Conservation (phyloP, 1,140 invertebrate genomes). For the Macrocentrus cingulum region DNA sequence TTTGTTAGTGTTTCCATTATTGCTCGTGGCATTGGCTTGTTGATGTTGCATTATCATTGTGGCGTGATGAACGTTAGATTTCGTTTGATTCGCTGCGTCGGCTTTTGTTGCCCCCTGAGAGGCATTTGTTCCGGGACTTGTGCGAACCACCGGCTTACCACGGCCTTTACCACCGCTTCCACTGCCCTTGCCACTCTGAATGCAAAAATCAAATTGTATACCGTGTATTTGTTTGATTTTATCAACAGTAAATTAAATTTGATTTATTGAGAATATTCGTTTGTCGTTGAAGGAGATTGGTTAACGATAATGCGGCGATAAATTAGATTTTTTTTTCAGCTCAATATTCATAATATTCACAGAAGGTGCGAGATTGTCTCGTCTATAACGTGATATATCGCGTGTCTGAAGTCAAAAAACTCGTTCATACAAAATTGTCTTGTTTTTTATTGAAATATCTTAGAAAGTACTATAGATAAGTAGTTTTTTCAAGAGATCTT, state of each 20-base stretch:
- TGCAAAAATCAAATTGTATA: slow-evolving; percentile 36
- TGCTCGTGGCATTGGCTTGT: slow-evolving; percentile 41
- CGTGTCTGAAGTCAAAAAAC: too few species aligned
- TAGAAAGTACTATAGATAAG: too few species aligned
- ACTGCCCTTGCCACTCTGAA: slow-evolving; percentile 54
- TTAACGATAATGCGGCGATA: too few species aligned
- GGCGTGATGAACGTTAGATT: slow-evolving; percentile 51
- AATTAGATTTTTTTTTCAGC: too few species aligned
- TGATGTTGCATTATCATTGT: slow-evolving; percentile 53
- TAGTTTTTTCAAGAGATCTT: too few species aligned
- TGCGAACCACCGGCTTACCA: slow-evolving; percentile 62
- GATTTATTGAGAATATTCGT: too few species aligned
- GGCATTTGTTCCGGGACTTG: slow-evolving; percentile 63
- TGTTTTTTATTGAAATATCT: too few species aligned
- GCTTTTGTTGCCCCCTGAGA: slow-evolving; percentile 59
- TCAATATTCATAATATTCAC: too few species aligned
- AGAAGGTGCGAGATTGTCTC: too few species aligned
- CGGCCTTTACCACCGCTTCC: slow-evolving; percentile 53
- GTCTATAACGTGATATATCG: too few species aligned
- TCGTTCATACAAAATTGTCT: too few species aligned
- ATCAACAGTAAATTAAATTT: slow-evolving; percentile 4
- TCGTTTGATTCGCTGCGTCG: slow-evolving; percentile 73
- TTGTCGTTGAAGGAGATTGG: too few species aligned
- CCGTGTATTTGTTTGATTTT: slow-evolving; percentile 19
- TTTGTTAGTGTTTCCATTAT: slow-evolving; percentile 52